Percentiles rank a stretch among this genome's conserved stretches.
phyloP scores from a whole-genome alignment of 2,797 vertebrate species.

The Meda fulgida region DNA sequence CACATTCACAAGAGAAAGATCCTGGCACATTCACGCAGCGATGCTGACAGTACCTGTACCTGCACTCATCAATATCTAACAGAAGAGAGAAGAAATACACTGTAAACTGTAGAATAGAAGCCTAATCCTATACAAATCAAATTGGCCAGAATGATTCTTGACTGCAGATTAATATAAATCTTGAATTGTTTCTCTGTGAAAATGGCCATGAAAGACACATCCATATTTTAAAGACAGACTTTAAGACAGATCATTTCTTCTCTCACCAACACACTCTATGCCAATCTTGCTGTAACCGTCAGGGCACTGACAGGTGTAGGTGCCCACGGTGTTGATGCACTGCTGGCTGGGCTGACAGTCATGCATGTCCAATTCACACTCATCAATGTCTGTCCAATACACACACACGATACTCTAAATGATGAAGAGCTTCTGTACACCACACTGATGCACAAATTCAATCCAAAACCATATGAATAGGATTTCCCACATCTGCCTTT shows the following conservation, averaged over 20 bases:
- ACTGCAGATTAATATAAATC: neutral
- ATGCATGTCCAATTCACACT: slow-evolving; percentile 75
- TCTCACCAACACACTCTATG: slow-evolving; percentile 78
- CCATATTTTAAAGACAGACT: neutral
- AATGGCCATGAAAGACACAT: neutral
- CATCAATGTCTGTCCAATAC: slow-evolving; percentile 74
- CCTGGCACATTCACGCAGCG: slow-evolving; percentile 90
- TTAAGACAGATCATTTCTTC: neutral
- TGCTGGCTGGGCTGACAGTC: slow-evolving; percentile 83
- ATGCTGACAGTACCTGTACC: slow-evolving; percentile 91
- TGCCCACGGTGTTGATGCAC: slow-evolving; percentile 78
- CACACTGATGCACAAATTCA: neutral
- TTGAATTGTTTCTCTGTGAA: neutral
- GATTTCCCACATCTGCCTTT: neutral
- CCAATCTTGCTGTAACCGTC: slow-evolving; percentile 80
- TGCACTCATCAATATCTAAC: slow-evolving; percentile 90
- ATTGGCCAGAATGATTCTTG: neutral
- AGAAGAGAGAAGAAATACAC: neutral
- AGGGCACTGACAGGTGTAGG: slow-evolving; percentile 79
- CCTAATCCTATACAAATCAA: neutral
- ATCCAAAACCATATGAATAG: neutral
- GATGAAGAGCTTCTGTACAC: neutral
- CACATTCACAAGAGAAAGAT: slow-evolving; percentile 91
- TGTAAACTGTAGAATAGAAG: neutral
- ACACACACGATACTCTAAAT: slow-evolving; percentile 30